Base-by-base conservation (phyloP, 2,113 vertebrate species). In the Hemiscyllium ocellatum region DNA sequence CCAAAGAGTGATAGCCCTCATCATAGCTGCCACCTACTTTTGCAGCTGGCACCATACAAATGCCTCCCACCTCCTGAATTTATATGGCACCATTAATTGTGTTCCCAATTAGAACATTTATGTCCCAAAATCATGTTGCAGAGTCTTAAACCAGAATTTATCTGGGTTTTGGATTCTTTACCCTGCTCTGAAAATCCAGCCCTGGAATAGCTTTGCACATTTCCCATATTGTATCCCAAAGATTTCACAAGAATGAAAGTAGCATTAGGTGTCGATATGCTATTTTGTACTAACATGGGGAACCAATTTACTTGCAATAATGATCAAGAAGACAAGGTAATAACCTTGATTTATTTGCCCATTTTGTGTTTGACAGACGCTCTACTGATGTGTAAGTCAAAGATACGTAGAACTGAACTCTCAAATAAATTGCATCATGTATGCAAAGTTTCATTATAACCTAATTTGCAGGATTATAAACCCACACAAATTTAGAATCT, bases 381-480 rank as follows among this genome's bases (percentile, higher is more conserved):
- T 29, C 10, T 56, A 33, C 47, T 22, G 52, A 89, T 12, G 26
- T 56, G 24, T 89, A 89, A 89, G 50, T 52, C 26, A 87, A 50
- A 47, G 26, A 24, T 52, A 87, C 0, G 26, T 47, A 52, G 7
- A 56, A 29, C 17, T 56, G 50, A 89, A 29, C 26, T 8, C 26
- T 33, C 8, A 89, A 33, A 61, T 61, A 33, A 89, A 52, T 89
- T 89, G 86, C 50, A 61, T 33, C 13, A 89, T 61, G 86, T 61
- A 89, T 61, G 33, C 26, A 8, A 87, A 87, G 50, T 22, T 89
- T 89, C 52, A 89, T 89, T 89, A 89, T 89, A 33, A 89, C 29
- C 56, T 89, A 50, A 89, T 89, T 89, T 61, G 56, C 56, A 89
- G 52, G 86, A 89, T 89, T 89, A 61, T 89, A 89, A 89, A 89